Evolutionary conservation across 2,888 invertebrate species (phyloP), one percentile per base, ranked within the genome.

Genomic region (Drosophila limbata): DNA sequence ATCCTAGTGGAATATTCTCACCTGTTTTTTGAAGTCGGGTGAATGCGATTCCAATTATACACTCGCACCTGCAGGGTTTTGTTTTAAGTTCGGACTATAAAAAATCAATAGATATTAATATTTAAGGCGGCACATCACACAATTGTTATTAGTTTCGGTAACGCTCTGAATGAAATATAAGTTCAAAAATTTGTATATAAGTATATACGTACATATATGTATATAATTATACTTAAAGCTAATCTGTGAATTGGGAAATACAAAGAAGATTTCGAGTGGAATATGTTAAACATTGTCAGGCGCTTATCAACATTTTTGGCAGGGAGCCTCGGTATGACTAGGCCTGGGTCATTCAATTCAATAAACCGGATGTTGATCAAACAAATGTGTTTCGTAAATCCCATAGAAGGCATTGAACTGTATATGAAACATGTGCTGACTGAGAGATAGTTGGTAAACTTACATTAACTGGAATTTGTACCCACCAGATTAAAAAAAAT

Each of bases 401-500:
- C 47, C 44, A 47, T 55, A 53, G 57, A 66, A 88, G 88, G 69
- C 83, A 79, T 88, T 83, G 83, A 88, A 85, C 82, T 82, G 61
- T 28, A 25, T 28, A 59, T 15, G 31, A 60, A 50, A 45, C 84
- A 81, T 84, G 79, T 73, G 79, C 63, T 51, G 42, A 8, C 25
- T 50, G 42, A 44, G 50, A 70, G 73, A 73, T 70, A 78, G 71
- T 77, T 77, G 45, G 48, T 47, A 21, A 56, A 61, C 47, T 31
- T 44, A 48, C 51, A 66, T 33, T 19, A 25, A 44, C 13, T 82
- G 88, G 88, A 82, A 85, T 85, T 85, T 85, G 86, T 68, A 83
- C 85, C 73, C 45, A 42, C 21, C 40, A 71, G 82, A 83, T 83
- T 88, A 88, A 63, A 51, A 51, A 55, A 28, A 8, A 28, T 28